Evolutionary conservation across 1,140 invertebrate species (phyloP).

Genomic region (Pseudomyrmex gracilis): DNA sequence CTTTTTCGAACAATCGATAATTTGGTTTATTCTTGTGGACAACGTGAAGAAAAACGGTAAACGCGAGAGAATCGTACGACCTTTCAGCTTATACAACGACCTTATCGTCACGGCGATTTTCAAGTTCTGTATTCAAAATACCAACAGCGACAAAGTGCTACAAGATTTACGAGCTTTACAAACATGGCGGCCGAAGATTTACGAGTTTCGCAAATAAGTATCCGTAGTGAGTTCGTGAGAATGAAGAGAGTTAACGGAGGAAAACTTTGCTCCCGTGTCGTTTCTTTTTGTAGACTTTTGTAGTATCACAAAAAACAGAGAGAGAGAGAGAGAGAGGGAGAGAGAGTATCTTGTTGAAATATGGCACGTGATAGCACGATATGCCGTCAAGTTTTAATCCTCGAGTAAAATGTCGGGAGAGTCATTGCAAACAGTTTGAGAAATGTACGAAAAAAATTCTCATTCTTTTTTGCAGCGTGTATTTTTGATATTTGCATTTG

Average conservation of each 20-base stretch:
- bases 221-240: constrained; percentile 47
- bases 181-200: constrained; percentile 56
- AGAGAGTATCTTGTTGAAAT: background rate
- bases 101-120: constrained; percentile 39
- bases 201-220: constrained; percentile 58
- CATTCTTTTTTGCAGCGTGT: background rate
- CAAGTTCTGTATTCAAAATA: constrained; percentile 46
- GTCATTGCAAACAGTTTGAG: background rate
- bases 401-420: background rate
- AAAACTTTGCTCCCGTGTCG: constrained; percentile 39
- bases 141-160: constrained; percentile 42
- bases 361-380: background rate
- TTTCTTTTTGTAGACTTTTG: background rate
- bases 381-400: constrained; percentile 34
- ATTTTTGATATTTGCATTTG: background rate
- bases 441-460: background rate
- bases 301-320: constrained; percentile 1
- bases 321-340: background rate
- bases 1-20: background rate
- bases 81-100: constrained; percentile 34
- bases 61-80: constrained; percentile 1
- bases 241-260: constrained; percentile 58
- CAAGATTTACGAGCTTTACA: constrained; percentile 55
- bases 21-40: background rate
- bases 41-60: background rate